Base-by-base conservation (phyloP, 1,140 invertebrate species). In the Temnothorax nylanderi region DNA sequence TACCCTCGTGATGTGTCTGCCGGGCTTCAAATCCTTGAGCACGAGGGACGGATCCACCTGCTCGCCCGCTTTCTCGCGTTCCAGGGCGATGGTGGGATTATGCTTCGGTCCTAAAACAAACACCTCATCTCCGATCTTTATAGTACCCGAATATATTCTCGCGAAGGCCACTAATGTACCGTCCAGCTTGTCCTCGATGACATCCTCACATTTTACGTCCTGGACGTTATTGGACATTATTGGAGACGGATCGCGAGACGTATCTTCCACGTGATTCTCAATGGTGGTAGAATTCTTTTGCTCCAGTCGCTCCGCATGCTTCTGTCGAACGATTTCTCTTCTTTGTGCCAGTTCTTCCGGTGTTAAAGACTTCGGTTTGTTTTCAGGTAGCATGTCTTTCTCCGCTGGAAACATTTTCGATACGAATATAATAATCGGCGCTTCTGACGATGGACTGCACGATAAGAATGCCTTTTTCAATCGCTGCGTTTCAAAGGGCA, bases 371-470 rank as follows among this genome's bases (percentile, higher is more conserved):
- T 97, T 97, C 56, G 96, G 95, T 91, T 96, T 97, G 92, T 98
- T 97, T 92, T 98, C 96, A 0, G 97, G 97, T 72, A 99, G 92
- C 78, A 95, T 95, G 88, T 96, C 97, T 74, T 96, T 96, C 91
- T 98, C 97, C n/a, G 98, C 96, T 81, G 97, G 96, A 95, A 98
- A 98, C 98, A 99, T 99, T 96, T 99, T 99, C 4, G 99, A 99
- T 84, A 99, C 97, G 95, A 98, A 99, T 69, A 98, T 97, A 92
- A 99, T 98, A 13, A 98, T 95, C 87, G 98, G 97, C 84, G 96
- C 96, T 85, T 97, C 95, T 2, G 96, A 92, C 41, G 96, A 95
- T 89, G 96, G 95, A 93, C 96, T 96, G 95, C 98, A 99, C 44
- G 96, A 95, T 56, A 97, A 91, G 93, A 99, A 99, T 88, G 97